Conservation (phyloP, 2,113 vertebrate species). For the Terrapene triunguis region DNA sequence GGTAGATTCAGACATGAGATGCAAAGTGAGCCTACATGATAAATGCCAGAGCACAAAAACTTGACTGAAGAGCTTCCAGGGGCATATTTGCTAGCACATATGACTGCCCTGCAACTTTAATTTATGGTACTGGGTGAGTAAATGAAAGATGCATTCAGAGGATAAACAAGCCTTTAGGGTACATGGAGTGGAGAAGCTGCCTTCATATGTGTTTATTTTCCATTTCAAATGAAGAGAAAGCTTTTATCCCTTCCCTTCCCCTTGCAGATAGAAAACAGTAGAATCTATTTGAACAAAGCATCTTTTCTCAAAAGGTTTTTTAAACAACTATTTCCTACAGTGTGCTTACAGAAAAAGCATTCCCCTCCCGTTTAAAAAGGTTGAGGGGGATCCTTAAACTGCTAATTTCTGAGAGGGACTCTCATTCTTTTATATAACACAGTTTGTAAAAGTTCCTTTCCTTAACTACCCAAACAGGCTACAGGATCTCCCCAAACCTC, state of each 20-base stretch:
- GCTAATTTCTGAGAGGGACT: background rate
- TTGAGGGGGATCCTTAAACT: background rate
- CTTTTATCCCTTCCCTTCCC: background rate
- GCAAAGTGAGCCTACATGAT: background rate
- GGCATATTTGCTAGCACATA: background rate
- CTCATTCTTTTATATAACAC: background rate
- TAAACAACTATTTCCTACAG: background rate
- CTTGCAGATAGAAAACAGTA: background rate
- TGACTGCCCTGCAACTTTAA: background rate
- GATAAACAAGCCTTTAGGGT: background rate
- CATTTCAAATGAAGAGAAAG: background rate
- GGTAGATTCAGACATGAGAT: background rate
- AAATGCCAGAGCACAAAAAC: background rate
- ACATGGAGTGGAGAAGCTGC: background rate
- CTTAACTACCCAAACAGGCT: background rate
- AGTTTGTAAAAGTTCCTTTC: background rate
- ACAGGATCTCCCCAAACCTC: background rate
- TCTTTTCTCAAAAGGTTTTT: background rate
- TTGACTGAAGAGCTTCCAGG: background rate
- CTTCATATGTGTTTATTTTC: conserved; percentile 13
- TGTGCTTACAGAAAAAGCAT: background rate
- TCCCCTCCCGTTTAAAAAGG: background rate
- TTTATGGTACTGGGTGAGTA: background rate
- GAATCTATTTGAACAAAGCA: conserved; percentile 9
- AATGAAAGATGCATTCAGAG: conserved; percentile 28